Percentiles rank a stretch among this genome's conserved stretches.
Evolutionary conservation across 2,113 vertebrate species (phyloP).

Genomic region (Ochotona princeps): DNA sequence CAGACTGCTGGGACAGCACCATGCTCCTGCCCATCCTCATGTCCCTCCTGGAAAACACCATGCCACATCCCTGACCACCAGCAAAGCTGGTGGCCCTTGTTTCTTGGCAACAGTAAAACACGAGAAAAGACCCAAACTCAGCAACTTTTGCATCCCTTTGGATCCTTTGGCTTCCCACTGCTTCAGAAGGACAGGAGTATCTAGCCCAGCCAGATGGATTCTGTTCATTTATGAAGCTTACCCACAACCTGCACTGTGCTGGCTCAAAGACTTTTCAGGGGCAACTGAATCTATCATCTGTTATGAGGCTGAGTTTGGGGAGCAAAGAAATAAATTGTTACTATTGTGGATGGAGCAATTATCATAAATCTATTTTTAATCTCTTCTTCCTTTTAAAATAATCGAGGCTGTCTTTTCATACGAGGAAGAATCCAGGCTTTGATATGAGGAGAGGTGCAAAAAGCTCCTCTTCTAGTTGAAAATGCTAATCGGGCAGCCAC

Average conservation of each 20-base stretch:
- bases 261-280: constrained; percentile 77
- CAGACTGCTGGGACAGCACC: background rate
- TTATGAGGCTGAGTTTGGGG: constrained; percentile 82
- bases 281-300: constrained; percentile 55
- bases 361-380: constrained; percentile 87
- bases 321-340: constrained; percentile 85
- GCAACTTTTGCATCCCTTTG: background rate
- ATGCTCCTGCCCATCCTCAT: rapidly evolving
- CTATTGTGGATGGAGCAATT: constrained; percentile 84
- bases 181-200: background rate
- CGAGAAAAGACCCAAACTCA: background rate
- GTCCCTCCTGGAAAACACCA: background rate
- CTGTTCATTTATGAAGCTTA: constrained; percentile 34
- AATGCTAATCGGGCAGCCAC: constrained; percentile 88
- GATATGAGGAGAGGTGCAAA: constrained; percentile 87
- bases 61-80: rapidly evolving
- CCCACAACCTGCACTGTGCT: background rate
- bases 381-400: constrained; percentile 86
- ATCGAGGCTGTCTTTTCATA: constrained; percentile 87
- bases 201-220: background rate
- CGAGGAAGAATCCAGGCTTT: constrained; percentile 86
- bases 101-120: background rate
- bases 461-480: constrained; percentile 83
- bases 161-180: background rate
- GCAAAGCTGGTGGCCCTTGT: background rate